These are phyloP conservation scores for Brachionus calyciflorus DNA, from an alignment of 1,140 invertebrate species.

Conservation along the genomic window DNA sequence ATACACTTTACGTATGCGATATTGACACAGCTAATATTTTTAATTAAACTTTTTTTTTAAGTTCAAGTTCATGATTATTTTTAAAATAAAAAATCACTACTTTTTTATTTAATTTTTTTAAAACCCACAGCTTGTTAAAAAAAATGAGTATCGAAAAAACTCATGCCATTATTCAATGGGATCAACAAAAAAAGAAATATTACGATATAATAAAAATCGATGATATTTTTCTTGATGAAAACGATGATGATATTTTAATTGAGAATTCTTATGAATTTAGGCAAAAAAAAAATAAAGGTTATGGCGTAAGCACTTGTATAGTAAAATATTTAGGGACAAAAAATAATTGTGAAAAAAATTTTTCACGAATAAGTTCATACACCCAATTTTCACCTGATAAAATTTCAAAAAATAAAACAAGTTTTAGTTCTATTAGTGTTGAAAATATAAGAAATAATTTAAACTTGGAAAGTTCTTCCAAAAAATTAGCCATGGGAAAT, in stretches of 20 bases:
- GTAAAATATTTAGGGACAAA: neutral
- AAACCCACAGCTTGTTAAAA: neutral
- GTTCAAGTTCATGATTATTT: neutral
- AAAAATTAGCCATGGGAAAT: no score
- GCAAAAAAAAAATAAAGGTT: neutral
- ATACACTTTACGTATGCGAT: neutral
- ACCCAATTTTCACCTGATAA: no score
- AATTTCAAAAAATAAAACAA: neutral
- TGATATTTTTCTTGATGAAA: neutral
- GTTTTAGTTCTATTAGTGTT: neutral
- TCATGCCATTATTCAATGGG: neutral
- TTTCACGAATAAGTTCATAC: neutral
- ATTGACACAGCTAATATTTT: neutral
- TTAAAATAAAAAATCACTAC: neutral
- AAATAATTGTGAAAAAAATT: constrained; percentile 2
- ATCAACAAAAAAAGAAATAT: neutral
- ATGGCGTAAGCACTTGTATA: neutral
- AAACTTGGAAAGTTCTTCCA: no score
- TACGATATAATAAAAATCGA: neutral
- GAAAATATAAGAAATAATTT: no score
- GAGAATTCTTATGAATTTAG: neutral
- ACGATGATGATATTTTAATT: neutral
- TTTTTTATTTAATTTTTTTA: constrained; percentile 4
- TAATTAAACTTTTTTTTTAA: neutral
- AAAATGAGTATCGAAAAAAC: neutral